A percentile compares a stretch with the other conserved stretches of the same genome.
Evolutionary conservation across 2,888 invertebrate species (phyloP).

Genomic region (Heliconius aoede): DNA sequence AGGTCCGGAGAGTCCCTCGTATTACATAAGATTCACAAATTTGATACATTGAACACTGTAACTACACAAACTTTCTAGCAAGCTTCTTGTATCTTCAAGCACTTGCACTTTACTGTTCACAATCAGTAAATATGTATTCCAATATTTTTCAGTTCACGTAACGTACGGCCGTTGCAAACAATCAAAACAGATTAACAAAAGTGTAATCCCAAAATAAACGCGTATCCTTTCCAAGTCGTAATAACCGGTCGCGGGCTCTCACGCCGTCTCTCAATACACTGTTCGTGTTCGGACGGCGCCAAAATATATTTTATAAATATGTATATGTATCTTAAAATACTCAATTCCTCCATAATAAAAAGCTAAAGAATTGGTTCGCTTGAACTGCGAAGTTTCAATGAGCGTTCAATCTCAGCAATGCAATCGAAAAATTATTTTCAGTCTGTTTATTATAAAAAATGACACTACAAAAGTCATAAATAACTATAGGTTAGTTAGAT

Average conservation of each 20-base stretch:
- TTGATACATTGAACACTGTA: conserved; percentile 46
- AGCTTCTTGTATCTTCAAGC: no score
- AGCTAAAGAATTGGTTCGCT: no score
- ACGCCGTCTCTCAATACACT: conserved; percentile 64
- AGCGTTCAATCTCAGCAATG: no score
- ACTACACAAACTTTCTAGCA: no score
- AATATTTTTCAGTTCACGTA: conserved; percentile 60
- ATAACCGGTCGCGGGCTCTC: conserved; percentile 56
- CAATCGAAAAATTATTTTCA: no score
- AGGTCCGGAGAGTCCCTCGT: no score
- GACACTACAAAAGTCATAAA: no score
- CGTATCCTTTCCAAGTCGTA: conserved; percentile 64
- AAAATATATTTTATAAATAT: conserved; percentile 29
- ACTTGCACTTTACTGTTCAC: neutral
- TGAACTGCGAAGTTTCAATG: no score
- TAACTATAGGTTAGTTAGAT: neutral
- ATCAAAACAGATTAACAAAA: conserved; percentile 69
- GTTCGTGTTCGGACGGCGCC: conserved; percentile 50
- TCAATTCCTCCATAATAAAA: no score
- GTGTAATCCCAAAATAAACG: conserved; percentile 70
- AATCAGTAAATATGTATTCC: neutral
- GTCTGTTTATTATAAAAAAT: neutral
- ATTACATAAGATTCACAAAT: conserved; percentile 51
- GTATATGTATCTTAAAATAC: no score
- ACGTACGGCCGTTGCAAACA: conserved; percentile 60